These are phyloP conservation scores for Ceriagrion tenellum DNA, from an alignment of 2,888 invertebrate genomes.

Conservation along the genomic window DNA sequence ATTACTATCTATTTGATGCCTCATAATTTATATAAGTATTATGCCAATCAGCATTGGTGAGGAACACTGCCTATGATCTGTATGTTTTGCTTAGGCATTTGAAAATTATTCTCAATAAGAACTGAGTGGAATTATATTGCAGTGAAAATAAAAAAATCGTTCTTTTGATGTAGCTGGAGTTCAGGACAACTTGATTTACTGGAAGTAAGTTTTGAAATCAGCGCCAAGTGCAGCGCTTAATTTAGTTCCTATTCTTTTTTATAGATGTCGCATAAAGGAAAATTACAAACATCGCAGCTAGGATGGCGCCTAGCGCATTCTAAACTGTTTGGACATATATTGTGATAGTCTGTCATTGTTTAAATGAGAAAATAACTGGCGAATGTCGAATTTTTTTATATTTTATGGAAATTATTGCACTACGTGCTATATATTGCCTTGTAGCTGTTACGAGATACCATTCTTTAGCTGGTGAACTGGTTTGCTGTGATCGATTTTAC, in stretches of 20 bases:
- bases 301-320: conserved; percentile 59
- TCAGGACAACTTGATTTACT: too few species aligned
- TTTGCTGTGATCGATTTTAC: conserved; percentile 35
- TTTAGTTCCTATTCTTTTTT: not conserved
- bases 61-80: too few species aligned
- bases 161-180: too few species aligned
- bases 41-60: too few species aligned
- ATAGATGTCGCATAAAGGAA: conserved; percentile 29
- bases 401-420: not conserved
- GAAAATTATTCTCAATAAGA: too few species aligned
- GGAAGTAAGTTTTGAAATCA: not conserved
- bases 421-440: not conserved
- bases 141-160: too few species aligned
- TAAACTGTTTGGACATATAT: conserved; percentile 34
- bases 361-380: not conserved
- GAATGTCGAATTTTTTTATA: not conserved
- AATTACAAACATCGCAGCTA: conserved; percentile 14
- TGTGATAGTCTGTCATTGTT: conserved; percentile 24
- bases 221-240: not conserved
- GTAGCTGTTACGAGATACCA: not conserved
- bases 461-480: not conserved
- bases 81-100: too few species aligned
- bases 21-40: too few species aligned
- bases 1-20: too few species aligned
- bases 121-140: too few species aligned